Percentiles rank a stretch among this genome's conserved stretches.
phyloP scores from a whole-genome alignment of 2,797 vertebrate species.

The Huso huso region DNA sequence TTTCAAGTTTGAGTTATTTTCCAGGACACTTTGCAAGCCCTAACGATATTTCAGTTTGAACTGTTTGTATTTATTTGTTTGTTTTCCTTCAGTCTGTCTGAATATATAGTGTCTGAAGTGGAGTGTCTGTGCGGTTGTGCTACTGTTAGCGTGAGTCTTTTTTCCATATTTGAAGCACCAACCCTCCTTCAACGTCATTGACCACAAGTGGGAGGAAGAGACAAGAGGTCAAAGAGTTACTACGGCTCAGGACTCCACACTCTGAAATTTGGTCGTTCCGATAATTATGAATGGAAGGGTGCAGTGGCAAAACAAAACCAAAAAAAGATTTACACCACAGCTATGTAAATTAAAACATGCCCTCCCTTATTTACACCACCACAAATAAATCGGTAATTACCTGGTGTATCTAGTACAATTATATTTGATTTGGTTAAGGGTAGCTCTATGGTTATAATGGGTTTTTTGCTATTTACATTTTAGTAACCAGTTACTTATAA shows the following conservation, averaged over 20 bases:
- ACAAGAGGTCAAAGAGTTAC: slow-evolving; percentile 27
- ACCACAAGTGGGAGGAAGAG: slow-evolving; percentile 47
- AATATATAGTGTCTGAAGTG: slow-evolving; percentile 3
- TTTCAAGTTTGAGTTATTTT: no score
- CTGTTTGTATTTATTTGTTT: not conserved
- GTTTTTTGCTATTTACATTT: no score
- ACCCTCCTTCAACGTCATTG: slow-evolving; percentile 53
- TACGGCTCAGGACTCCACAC: not conserved
- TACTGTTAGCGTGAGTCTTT: slow-evolving; percentile 34
- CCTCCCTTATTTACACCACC: no score
- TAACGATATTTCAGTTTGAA: no score
- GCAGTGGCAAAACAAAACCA: not conserved
- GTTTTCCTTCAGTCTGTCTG: not conserved
- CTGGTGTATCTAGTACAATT: no score
- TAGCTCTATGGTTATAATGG: no score
- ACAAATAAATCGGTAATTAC: no score
- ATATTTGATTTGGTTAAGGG: no score
- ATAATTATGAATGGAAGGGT: not conserved
- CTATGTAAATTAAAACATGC: not conserved
- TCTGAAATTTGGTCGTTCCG: not conserved
- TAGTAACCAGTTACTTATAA: no score
- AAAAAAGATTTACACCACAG: not conserved
- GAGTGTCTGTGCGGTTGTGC: slow-evolving; percentile 25
- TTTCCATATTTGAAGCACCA: slow-evolving; percentile 45
- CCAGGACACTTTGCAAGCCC: no score